Evolutionary conservation across 92 coral and sea anemone genomes (phyloP), one percentile per base, ranked within the genome.

Genomic region (Bergia puertoricense): DNA sequence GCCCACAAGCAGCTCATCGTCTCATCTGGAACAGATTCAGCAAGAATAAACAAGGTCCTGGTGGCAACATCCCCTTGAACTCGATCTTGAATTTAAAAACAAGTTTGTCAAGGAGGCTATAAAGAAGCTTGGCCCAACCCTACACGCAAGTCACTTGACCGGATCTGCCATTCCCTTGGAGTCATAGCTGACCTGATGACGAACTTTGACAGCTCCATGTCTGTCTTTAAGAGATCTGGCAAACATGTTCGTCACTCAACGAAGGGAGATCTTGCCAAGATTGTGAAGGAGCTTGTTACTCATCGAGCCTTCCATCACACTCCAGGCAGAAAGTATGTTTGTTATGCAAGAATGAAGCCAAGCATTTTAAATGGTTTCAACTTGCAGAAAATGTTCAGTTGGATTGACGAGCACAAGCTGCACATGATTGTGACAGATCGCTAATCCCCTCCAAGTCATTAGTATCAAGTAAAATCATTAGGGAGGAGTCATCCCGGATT

Each of bases 61-160:
- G 94, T 22, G 93, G 96, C 3, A 91, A 93, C 81, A 93, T 93
- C 77, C 94, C 94, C 44, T 86, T 93, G 96, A 93, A 79, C 59
- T 90, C 11, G 92, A 87, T 20, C 89, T 90, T 9, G 89, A 90
- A 81, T 90, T 89, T 65, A 57, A 82, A 43, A 89, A 89, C 77
- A 90, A 68, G 73, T 73, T 85, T 85, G 82, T 90, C 59, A 85
- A 90, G 79, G 92, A 90, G 41, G 89, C 80, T 37, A 85, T 85
- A 20, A 90, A 90, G 78, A 92, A 94, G 59, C 91, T 92, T 79
- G 94, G 95, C 5, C 97, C 10, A 81, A 82, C 88, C 95, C 98
- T 41, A 89, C 93, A 62, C 38, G 36, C 74, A 93, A 45, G 48
- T 90, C 94, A 20, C 20, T 93, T 6, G 91, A 93, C 68, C 91